These are phyloP conservation scores for Lophura nycthemera DNA, from an alignment of 2,113 vertebrate genomes.

Conservation along the genomic window DNA sequence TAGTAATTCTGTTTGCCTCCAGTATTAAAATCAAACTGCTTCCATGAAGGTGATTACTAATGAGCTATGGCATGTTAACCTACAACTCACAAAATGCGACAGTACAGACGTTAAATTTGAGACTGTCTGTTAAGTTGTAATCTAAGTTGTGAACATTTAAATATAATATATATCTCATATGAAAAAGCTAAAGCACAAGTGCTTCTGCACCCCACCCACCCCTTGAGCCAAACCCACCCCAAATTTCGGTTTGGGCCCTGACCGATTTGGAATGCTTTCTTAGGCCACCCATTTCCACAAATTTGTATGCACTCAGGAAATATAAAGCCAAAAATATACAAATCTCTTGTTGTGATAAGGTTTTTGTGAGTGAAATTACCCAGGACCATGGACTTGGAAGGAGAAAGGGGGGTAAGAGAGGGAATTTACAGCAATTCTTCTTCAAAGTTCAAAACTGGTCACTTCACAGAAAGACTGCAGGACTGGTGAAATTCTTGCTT, in stretches of 20 bases:
- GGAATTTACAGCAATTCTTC: slow-evolving; percentile 82
- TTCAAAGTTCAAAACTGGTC: slow-evolving; percentile 83
- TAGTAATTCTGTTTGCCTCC: slow-evolving; percentile 76
- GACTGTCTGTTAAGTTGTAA: slow-evolving; percentile 81
- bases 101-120: slow-evolving; percentile 75
- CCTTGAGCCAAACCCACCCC: slow-evolving; percentile 53
- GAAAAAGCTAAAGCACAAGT: slow-evolving; percentile 85
- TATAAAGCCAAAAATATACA: slow-evolving; percentile 87
- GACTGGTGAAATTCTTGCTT: slow-evolving; percentile 82
- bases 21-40: slow-evolving; percentile 76
- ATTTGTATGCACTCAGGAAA: slow-evolving; percentile 82
- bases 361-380: slow-evolving; percentile 81
- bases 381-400: slow-evolving; percentile 85
- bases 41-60: slow-evolving; percentile 78
- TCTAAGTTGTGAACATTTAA: slow-evolving; percentile 86
- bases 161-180: slow-evolving; percentile 87
- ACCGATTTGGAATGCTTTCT: slow-evolving; percentile 83
- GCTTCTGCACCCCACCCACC: slow-evolving; percentile 66
- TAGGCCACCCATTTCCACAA: slow-evolving; percentile 76
- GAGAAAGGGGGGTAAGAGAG: slow-evolving; percentile 71
- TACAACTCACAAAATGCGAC: slow-evolving; percentile 83
- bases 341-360: slow-evolving; percentile 84
- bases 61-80: slow-evolving; percentile 79
- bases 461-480: slow-evolving; percentile 85
- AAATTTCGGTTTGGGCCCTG: slow-evolving; percentile 77